A percentile compares a stretch with the other conserved stretches of the same genome.
phyloP scores from a whole-genome alignment of 2,888 invertebrate genomes.

The Pyrocoelia pectoralis region DNA sequence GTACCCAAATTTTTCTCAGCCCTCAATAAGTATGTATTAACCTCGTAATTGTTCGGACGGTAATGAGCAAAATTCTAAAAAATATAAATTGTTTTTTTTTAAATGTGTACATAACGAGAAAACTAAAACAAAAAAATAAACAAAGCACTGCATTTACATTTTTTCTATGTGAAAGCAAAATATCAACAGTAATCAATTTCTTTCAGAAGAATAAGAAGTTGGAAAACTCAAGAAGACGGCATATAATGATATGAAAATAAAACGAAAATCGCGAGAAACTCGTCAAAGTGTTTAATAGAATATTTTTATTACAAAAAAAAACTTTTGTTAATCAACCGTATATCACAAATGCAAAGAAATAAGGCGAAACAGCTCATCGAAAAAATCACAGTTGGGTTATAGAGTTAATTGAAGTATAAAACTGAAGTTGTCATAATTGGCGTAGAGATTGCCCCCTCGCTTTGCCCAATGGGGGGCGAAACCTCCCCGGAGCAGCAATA shows the following conservation, averaged over 20 bases:
- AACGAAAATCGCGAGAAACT: too few species aligned
- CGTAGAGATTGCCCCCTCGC: constrained; percentile 60
- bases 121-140: constrained; percentile 14
- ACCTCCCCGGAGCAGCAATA: constrained; percentile 81
- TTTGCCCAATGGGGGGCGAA: constrained; percentile 68
- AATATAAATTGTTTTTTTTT: too few species aligned
- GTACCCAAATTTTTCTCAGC: too few species aligned
- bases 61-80: too few species aligned
- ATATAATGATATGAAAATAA: too few species aligned
- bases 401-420: constrained; percentile 16
- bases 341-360: constrained; percentile 26
- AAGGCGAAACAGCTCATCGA: constrained; percentile 1
- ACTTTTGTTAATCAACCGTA: background rate
- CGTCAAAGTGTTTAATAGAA: too few species aligned
- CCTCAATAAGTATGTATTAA: too few species aligned
- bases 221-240: background rate
- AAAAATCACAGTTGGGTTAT: constrained; percentile 14
- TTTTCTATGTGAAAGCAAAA: background rate
- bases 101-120: too few species aligned
- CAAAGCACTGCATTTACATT: constrained; percentile 17
- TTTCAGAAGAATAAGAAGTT: constrained; percentile 25
- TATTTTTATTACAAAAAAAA: too few species aligned
- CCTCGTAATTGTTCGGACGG: too few species aligned
- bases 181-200: constrained; percentile 1
- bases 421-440: constrained; percentile 56